Percentiles rank a stretch among this genome's conserved stretches.
phyloP scores from a whole-genome alignment of 2,888 invertebrate genomes.

The Proisotoma minuta region DNA sequence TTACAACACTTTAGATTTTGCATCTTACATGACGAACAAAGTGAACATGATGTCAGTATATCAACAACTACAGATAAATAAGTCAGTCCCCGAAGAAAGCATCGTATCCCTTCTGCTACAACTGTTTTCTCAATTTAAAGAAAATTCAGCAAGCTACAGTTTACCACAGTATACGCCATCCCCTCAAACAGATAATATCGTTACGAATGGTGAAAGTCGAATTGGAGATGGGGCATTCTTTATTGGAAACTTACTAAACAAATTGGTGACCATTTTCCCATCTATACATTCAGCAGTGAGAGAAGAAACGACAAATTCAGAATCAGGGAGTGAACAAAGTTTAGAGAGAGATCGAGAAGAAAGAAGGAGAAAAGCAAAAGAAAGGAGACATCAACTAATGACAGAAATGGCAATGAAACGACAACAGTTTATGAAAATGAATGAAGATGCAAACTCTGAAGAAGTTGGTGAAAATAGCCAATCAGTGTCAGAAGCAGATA shows the following conservation, averaged over 20 bases:
- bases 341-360: conserved; percentile 35
- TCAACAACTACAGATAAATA: not conserved
- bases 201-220: conserved; percentile 10
- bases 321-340: not conserved
- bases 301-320: not conserved
- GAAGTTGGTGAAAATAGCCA: not conserved
- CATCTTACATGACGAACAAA: not conserved
- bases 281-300: conserved; percentile 11
- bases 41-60: not conserved
- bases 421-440: conserved; percentile 29
- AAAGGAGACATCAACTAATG: conserved; percentile 27
- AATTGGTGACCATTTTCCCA: conserved; percentile 14
- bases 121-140: conserved; percentile 23
- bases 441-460: not conserved
- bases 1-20: not conserved
- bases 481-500: not conserved
- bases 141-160: not conserved
- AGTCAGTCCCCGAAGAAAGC: conserved; percentile 17
- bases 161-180: not conserved
- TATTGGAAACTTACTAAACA: conserved; percentile 23
- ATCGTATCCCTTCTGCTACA: conserved; percentile 29
- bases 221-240: conserved; percentile 35
- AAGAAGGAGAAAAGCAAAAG: conserved; percentile 27
- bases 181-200: not conserved
- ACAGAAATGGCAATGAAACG: conserved; percentile 32